Conservation (phyloP, 1,140 invertebrate species). For the Heliconius congener region DNA sequence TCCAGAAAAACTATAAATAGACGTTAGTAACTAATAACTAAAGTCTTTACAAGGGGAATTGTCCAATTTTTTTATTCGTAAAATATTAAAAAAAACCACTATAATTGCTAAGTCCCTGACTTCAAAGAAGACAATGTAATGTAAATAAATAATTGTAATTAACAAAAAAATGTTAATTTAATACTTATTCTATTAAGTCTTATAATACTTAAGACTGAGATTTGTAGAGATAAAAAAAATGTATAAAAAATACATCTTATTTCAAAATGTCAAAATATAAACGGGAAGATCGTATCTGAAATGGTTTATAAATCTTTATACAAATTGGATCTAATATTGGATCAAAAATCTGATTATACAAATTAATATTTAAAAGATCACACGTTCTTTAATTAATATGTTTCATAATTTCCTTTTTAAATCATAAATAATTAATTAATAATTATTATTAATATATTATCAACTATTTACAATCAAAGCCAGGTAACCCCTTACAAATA, state of each 20-base stretch:
- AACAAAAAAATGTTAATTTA: too few relatives aligned
- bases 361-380: background rate
- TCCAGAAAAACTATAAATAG: background rate
- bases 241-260: background rate
- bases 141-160: too few relatives aligned
- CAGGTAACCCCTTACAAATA: conserved; percentile 16
- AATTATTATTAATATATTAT: background rate
- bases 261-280: conserved; percentile 1
- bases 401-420: conserved; percentile 11
- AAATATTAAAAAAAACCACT: background rate
- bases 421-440: background rate
- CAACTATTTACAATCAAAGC: conserved; percentile 26
- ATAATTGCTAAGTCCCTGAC: too few relatives aligned
- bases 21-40: background rate
- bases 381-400: background rate
- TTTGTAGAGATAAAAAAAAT: background rate
- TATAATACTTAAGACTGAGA: conserved; percentile 4
- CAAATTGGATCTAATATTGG: background rate
- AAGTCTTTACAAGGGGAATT: background rate
- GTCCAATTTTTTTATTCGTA: background rate
- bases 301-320: background rate
- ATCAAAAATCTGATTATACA: background rate
- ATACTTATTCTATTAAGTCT: too few relatives aligned
- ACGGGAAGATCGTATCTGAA: background rate
- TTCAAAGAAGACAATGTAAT: too few relatives aligned